Evolutionary conservation across 2,797 vertebrate genomes (phyloP), one percentile per base, ranked within the genome.

Genomic region (Sorex maritimensis): DNA sequence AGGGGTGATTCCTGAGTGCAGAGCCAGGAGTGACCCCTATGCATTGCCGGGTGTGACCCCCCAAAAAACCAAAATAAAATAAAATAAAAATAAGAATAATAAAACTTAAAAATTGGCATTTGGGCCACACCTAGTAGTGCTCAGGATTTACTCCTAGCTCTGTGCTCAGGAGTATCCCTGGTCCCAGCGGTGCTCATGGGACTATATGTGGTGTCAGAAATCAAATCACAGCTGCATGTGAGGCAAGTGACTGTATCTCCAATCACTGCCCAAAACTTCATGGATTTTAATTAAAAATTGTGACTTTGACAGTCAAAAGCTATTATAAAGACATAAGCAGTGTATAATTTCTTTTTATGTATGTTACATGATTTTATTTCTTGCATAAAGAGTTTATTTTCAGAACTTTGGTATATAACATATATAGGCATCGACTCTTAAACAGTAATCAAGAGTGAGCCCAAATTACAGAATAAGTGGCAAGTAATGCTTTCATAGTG

Each of bases 401-500:
- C 21, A 67, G 65, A 67, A 67, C 24, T 7, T 67, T 28, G 24
- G 10, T 67, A 9, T 65, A 21, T 65, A 28, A 28, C 65, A 28
- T 67, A 28, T 67, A 28, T 67, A 67, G 65, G 28, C 26, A 67
- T 10, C 10, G 21, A 4, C 24, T 67, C 8, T 67, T 67, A 67
- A 28, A 28, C 28, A 67, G 24, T 28, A 67, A 67, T 19, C 65
- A 67, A 67, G 28, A 69, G 80, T 93, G 95, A 95, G 97, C 90
- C 96, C 68, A 69, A 91, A 95, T 79, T 6, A 5, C 0, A 13
- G 92, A 88, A 67, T 86, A 90, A 97, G n/a, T 92, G 89, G 77
- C 74, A 92, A 95, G 79, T 77, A 96, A 92, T 83, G 78, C 55
- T 92, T 92, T 90, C 88, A 80, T 82, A 92, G 58, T 81, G 95